Conservation (phyloP, 2,888 invertebrate genomes). For the Gymnocheta viridis region DNA sequence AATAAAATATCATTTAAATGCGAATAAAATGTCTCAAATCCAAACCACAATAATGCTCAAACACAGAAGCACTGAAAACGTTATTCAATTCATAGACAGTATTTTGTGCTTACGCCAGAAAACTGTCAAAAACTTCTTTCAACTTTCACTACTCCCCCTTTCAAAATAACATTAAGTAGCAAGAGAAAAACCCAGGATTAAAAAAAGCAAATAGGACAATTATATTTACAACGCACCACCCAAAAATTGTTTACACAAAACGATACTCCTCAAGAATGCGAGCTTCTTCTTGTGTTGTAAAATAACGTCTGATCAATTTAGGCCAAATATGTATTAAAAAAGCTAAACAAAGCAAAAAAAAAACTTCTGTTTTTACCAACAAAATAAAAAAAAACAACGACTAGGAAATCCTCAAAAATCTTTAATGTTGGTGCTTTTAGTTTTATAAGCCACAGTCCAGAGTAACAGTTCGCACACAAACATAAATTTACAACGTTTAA, state of each 20-base stretch:
- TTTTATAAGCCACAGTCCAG: conserved; percentile 31
- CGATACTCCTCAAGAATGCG: not conserved
- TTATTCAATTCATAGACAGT: conserved; percentile 11
- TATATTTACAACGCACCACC: not conserved
- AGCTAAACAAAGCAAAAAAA: not conserved
- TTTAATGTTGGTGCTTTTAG: conserved; percentile 32
- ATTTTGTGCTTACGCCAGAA: conserved; percentile 64
- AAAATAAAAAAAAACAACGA: not conserved
- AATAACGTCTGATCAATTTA: conserved; percentile 51
- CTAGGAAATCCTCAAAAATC: conserved; percentile 47
- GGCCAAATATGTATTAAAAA: conserved; percentile 36
- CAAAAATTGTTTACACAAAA: not conserved
- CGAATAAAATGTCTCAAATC: not conserved
- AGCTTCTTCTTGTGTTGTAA: not conserved
- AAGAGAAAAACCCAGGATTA: not conserved
- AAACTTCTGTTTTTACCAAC: too few species aligned
- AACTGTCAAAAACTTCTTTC: conserved; percentile 66
- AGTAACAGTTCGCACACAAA: conserved; percentile 2
- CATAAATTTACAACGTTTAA: not conserved
- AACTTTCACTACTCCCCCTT: conserved; percentile 48
- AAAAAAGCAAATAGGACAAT: conserved; percentile 15
- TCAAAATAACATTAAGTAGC: conserved; percentile 28
- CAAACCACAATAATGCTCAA: not conserved
- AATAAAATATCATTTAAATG: not conserved
- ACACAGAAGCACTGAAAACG: not conserved